phyloP scores from a whole-genome alignment of 2,113 vertebrate species.

The Coregonus clupeaformis region DNA sequence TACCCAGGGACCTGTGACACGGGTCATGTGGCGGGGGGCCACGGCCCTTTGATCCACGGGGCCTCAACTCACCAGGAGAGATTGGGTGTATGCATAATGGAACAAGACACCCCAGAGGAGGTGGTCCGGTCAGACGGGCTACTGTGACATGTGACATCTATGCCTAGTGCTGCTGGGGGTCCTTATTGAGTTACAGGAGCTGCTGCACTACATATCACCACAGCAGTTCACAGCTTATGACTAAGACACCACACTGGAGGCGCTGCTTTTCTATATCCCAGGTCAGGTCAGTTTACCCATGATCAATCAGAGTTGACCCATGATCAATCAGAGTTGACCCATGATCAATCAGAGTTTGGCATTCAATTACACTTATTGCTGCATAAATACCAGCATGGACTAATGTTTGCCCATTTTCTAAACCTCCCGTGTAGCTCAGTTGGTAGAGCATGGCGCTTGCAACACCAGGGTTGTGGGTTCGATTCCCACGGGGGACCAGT shows the following conservation, averaged over 20 bases:
- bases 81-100: slow-evolving; percentile 59
- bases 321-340: too few species aligned
- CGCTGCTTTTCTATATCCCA: neutral
- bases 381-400: too few species aligned
- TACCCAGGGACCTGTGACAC: slow-evolving; percentile 58
- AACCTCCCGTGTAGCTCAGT: too few species aligned
- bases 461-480: too few species aligned
- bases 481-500: too few species aligned
- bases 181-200: slow-evolving; percentile 50
- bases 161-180: slow-evolving; percentile 41
- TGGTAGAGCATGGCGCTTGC: too few species aligned
- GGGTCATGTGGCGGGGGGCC: slow-evolving; percentile 51
- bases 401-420: too few species aligned
- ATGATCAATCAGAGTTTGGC: too few species aligned
- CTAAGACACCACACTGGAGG: slow-evolving; percentile 19
- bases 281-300: too few species aligned
- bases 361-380: too few species aligned
- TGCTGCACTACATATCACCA: slow-evolving; percentile 29
- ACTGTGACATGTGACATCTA: slow-evolving; percentile 39
- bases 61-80: slow-evolving; percentile 53
- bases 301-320: too few species aligned
- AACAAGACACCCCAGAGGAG: slow-evolving; percentile 58
- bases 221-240: slow-evolving; percentile 22
- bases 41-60: slow-evolving; percentile 57
- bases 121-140: slow-evolving; percentile 29